A percentile compares a stretch with the other conserved stretches of the same genome.
Evolutionary conservation across 2,797 vertebrate species (phyloP).

Genomic region (Champsocephalus esox): DNA sequence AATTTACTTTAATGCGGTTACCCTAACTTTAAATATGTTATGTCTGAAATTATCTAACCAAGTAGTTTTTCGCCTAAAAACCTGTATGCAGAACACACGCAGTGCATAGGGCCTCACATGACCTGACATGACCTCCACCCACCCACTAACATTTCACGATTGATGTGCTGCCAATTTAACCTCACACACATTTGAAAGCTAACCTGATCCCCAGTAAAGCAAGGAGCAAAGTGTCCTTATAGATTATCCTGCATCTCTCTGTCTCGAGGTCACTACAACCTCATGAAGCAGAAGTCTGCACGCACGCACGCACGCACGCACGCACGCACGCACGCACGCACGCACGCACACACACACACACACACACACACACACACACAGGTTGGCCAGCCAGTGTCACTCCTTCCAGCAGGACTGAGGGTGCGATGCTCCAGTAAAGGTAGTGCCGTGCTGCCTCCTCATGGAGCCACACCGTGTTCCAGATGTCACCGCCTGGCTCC

Average conservation of each 20-base stretch:
- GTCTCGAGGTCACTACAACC: slow-evolving; percentile 42
- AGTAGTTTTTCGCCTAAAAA: too few species aligned
- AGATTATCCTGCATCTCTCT: slow-evolving; percentile 6
- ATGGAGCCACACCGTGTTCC: slow-evolving; percentile 43
- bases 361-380: slow-evolving; percentile 25
- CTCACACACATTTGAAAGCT: not conserved
- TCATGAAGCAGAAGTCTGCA: slow-evolving; percentile 18
- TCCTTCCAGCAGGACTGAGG: slow-evolving; percentile 40
- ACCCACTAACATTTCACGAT: too few species aligned
- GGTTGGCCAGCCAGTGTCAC: slow-evolving; percentile 37
- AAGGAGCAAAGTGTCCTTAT: not conserved
- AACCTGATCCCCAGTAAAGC: not conserved
- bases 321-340: slow-evolving; percentile 8
- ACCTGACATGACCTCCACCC: too few species aligned
- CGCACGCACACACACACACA: slow-evolving; percentile 4
- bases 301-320: slow-evolving; percentile 22
- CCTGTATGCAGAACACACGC: too few species aligned
- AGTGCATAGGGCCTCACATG: too few species aligned
- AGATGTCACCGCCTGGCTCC: slow-evolving; percentile 41
- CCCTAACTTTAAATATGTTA: too few species aligned
- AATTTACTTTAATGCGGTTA: too few species aligned
- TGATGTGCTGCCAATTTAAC: not conserved
- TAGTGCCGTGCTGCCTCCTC: slow-evolving; percentile 37
- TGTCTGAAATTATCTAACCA: too few species aligned
- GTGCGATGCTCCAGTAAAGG: slow-evolving; percentile 36